Evolutionary conservation across 2,113 vertebrate species (phyloP).

Genomic region (Lepus europaeus): DNA sequence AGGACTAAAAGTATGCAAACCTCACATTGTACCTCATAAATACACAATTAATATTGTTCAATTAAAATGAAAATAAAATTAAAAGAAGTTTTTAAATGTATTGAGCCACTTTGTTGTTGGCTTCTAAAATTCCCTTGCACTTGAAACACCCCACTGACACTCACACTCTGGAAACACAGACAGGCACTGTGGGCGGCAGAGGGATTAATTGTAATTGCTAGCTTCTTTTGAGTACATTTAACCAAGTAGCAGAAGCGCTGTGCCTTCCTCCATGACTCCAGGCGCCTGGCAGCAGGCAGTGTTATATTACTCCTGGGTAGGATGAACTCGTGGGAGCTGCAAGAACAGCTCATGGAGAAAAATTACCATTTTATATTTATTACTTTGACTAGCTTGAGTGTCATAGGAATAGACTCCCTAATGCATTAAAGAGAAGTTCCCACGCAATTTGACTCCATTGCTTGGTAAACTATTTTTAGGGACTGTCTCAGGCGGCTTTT

Average conservation of each 20-base stretch:
- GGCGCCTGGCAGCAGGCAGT: slow-evolving; percentile 73
- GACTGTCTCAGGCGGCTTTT: slow-evolving; percentile 77
- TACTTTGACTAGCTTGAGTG: slow-evolving; percentile 85
- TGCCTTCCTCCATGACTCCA: slow-evolving; percentile 75
- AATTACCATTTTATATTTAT: slow-evolving; percentile 89
- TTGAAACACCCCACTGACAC: slow-evolving; percentile 68
- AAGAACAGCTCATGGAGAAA: slow-evolving; percentile 84
- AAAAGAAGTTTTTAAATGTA: too few species aligned
- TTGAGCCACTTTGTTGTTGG: slow-evolving; percentile 32
- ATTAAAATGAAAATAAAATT: too few species aligned
- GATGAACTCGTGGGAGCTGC: slow-evolving; percentile 82
- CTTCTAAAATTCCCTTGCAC: slow-evolving; percentile 57
- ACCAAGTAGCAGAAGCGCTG: slow-evolving; percentile 72
- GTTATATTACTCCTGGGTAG: slow-evolving; percentile 82
- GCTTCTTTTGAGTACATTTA: slow-evolving; percentile 81
- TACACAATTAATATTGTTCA: too few species aligned
- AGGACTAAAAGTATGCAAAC: too few species aligned
- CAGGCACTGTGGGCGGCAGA: slow-evolving; percentile 69
- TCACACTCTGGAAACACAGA: slow-evolving; percentile 70
- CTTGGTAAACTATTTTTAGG: slow-evolving; percentile 87
- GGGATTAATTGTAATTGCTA: slow-evolving; percentile 80
- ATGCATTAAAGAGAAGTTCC: slow-evolving; percentile 85
- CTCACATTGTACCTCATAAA: too few species aligned
- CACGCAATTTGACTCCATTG: slow-evolving; percentile 81
- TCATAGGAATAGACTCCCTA: slow-evolving; percentile 87